These are phyloP conservation scores for Enteromius viviparus DNA, from an alignment of 2,797 vertebrate genomes.

Conservation along the genomic window DNA sequence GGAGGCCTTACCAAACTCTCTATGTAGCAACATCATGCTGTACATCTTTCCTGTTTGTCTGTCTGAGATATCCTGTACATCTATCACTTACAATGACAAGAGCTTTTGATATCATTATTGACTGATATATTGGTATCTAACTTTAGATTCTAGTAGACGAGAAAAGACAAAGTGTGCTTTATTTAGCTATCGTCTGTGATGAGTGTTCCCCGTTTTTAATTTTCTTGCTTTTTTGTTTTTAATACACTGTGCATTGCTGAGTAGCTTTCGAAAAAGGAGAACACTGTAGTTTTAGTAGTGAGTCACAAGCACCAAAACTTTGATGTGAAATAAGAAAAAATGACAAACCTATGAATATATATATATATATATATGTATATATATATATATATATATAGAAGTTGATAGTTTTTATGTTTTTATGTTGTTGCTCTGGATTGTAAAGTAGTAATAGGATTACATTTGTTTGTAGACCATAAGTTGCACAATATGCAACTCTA, in stretches of 20 bases:
- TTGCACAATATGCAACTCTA: constrained; percentile 77
- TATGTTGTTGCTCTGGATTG: constrained; percentile 69
- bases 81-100: constrained; percentile 65
- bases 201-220: constrained; percentile 65
- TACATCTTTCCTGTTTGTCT: constrained; percentile 29
- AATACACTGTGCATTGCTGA: constrained; percentile 64
- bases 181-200: constrained; percentile 72
- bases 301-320: constrained; percentile 71
- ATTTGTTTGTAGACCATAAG: constrained; percentile 74
- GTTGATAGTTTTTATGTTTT: constrained; percentile 69
- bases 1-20: constrained; percentile 76
- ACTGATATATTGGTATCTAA: constrained; percentile 69
- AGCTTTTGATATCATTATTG: constrained; percentile 68
- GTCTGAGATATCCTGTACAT: constrained; percentile 64
- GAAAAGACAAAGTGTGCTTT: constrained; percentile 65
- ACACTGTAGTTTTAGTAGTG: constrained; percentile 70
- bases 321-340: constrained; percentile 66
- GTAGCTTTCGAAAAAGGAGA: constrained; percentile 69
- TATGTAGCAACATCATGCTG: constrained; percentile 59
- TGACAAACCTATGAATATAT: constrained; percentile 69
- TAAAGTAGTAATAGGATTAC: constrained; percentile 69
- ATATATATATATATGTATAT: constrained; percentile 60
- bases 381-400: constrained; percentile 66
- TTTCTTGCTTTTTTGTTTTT: constrained; percentile 50
- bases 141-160: constrained; percentile 71